Evolutionary conservation across 2,888 invertebrate species (phyloP).

Genomic region (Xylota segnis): DNA sequence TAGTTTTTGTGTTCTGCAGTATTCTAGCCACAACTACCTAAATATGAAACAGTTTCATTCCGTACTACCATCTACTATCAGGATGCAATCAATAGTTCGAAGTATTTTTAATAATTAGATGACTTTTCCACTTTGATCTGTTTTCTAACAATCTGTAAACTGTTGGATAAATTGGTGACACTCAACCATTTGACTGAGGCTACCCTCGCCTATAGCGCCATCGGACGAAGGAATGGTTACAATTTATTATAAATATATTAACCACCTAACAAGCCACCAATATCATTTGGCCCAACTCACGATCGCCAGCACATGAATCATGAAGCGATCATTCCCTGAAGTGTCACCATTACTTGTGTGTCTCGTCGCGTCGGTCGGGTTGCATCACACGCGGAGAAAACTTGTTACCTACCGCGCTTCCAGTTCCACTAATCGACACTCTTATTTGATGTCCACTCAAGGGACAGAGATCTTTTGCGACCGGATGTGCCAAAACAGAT

Average conservation of each 20-base stretch:
- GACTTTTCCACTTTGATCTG: too few species aligned
- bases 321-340: conserved; percentile 30
- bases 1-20: too few species aligned
- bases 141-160: too few species aligned
- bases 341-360: conserved; percentile 54
- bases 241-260: not conserved
- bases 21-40: too few species aligned
- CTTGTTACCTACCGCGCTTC: conserved; percentile 71
- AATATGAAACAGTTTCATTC: too few species aligned
- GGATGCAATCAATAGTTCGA: too few species aligned
- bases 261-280: not conserved
- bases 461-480: conserved; percentile 79
- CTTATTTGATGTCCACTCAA: conserved; percentile 57
- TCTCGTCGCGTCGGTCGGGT: conserved; percentile 43
- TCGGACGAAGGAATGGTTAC: not conserved
- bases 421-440: conserved; percentile 69
- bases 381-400: conserved; percentile 53
- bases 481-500: conserved; percentile 84
- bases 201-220: not conserved
- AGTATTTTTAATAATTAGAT: too few species aligned
- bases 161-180: too few species aligned
- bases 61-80: too few species aligned
- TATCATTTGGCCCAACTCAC: not conserved
- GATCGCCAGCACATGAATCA: conserved; percentile 32
- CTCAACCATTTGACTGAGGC: too few species aligned